Percentiles rank a stretch among this genome's conserved stretches.
phyloP scores from a whole-genome alignment of 2,797 vertebrate genomes.

The Hapalemur alaotrensis region DNA sequence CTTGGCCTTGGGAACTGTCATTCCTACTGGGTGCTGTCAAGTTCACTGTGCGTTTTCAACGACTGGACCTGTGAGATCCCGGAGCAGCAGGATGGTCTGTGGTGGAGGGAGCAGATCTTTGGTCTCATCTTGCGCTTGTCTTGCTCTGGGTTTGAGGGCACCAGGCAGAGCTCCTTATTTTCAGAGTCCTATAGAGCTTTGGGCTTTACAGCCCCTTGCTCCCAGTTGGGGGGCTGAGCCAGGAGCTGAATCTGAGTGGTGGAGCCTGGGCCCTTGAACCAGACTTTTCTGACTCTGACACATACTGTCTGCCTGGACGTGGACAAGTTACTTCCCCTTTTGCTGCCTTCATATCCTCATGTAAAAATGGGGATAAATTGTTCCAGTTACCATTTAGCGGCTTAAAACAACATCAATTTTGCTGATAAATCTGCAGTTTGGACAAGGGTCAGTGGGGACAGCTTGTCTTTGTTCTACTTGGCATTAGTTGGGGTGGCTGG shows the following conservation, averaged over 20 bases:
- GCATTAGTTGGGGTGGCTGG: neutral
- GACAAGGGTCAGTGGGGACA: neutral
- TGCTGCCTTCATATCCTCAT: neutral
- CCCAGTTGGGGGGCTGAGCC: neutral
- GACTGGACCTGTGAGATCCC: neutral
- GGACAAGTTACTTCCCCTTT: neutral
- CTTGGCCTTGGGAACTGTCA: neutral
- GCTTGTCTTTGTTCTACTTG: neutral
- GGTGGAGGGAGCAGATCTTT: neutral
- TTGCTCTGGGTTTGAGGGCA: neutral
- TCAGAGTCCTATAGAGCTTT: neutral
- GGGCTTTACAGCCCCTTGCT: neutral
- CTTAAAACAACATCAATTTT: conserved; percentile 9
- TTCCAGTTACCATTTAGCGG: neutral
- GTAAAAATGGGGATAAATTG: neutral
- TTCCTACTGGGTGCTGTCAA: neutral
- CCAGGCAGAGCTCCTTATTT: neutral
- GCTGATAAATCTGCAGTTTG: neutral
- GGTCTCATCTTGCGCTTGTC: neutral
- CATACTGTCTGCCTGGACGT: neutral
- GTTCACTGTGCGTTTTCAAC: neutral
- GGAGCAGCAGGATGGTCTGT: neutral
- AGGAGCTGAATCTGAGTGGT: neutral
- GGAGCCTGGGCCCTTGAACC: neutral
- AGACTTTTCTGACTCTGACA: neutral